Evolutionary conservation across 2,797 vertebrate genomes (phyloP).

Genomic region (Paramormyrops hopkinsi): DNA sequence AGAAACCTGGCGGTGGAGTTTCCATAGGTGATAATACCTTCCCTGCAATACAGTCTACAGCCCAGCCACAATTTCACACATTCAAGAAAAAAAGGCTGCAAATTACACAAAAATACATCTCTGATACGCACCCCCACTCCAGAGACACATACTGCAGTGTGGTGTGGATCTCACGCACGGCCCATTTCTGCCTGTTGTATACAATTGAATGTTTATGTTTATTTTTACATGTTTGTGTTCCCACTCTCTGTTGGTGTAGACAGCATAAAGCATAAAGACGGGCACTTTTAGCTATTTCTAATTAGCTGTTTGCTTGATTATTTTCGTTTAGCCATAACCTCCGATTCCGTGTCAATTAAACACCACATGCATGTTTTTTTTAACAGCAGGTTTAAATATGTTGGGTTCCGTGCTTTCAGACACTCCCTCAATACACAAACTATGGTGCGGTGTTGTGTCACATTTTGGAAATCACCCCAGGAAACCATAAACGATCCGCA

Average conservation of each 20-base stretch:
- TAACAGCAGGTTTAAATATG: not conserved
- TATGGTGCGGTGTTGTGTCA: not conserved
- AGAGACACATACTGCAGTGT: not conserved
- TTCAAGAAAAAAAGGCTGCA: not conserved
- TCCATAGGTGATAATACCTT: not conserved
- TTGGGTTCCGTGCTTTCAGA: not conserved
- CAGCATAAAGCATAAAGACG: not conserved
- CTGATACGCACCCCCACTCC: not conserved
- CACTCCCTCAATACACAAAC: not conserved
- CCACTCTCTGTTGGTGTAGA: not conserved
- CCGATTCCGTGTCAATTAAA: not conserved
- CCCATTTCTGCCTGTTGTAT: not conserved
- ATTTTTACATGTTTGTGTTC: not conserved
- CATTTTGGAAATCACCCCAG: not conserved
- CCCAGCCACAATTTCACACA: not conserved
- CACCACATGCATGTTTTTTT: not conserved
- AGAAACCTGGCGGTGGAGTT: not conserved
- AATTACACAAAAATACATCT: not conserved
- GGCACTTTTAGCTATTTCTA: not conserved
- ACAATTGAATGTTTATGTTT: not conserved
- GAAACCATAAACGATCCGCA: not conserved
- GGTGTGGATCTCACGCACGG: not conserved
- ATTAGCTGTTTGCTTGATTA: not conserved
- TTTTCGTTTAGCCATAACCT: not conserved
- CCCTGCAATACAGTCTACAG: not conserved